These are phyloP conservation scores for Sclerodermus sp. DNA, from an alignment of 2,888 invertebrate species.

Conservation along the genomic window DNA sequence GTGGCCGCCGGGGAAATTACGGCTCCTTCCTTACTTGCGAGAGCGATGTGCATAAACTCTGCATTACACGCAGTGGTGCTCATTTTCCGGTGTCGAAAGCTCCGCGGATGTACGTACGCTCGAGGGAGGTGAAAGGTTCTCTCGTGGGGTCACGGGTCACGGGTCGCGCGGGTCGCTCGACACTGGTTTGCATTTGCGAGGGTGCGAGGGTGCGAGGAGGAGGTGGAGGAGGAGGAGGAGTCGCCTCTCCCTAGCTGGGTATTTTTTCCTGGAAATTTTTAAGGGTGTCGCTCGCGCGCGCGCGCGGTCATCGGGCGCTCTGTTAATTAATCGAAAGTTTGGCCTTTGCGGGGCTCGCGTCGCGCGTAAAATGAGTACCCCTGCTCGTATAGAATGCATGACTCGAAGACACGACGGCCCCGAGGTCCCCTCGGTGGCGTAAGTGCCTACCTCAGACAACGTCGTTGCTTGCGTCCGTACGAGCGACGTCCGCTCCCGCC, in stretches of 20 bases:
- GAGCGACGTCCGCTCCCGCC: constrained; percentile 9
- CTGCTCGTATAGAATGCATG: constrained; percentile 57
- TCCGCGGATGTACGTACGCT: not conserved
- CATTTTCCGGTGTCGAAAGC: constrained; percentile 16
- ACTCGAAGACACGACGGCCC: constrained; percentile 50
- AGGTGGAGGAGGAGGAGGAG: no score
- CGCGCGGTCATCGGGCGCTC: no score
- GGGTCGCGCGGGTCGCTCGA: no score
- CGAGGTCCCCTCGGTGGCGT: constrained; percentile 48
- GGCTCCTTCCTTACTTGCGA: constrained; percentile 51
- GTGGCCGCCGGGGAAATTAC: constrained; percentile 58
- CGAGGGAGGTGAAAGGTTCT: not conserved
- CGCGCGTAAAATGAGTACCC: constrained; percentile 34
- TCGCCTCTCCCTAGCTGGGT: no score
- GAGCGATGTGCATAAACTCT: constrained; percentile 55
- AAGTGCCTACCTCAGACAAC: constrained; percentile 51
- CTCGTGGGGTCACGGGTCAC: not conserved
- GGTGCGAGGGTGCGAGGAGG: no score
- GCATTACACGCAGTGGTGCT: constrained; percentile 52
- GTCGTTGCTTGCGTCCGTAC: constrained; percentile 20
- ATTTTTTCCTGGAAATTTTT: no score
- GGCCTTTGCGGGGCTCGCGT: not conserved
- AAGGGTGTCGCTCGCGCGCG: no score
- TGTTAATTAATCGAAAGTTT: not conserved
- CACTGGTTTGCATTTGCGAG: not conserved